Evolutionary conservation across 2,113 vertebrate species (phyloP).

Genomic region (Mus pahari): DNA sequence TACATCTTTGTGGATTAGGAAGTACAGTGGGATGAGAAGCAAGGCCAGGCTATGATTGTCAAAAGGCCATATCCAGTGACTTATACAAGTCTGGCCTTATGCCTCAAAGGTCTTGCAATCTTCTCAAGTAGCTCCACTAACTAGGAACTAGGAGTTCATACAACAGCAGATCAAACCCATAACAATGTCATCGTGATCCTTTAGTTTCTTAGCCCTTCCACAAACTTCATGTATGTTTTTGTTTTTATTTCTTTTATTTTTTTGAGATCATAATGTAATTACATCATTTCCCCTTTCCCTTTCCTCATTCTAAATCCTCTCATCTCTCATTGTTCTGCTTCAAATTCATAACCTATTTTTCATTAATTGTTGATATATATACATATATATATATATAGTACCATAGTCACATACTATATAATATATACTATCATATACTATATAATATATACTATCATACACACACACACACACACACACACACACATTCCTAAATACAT

Average conservation of each 20-base stretch:
- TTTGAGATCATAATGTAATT: background rate
- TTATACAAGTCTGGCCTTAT: background rate
- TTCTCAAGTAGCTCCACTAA: background rate
- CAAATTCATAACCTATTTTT: background rate
- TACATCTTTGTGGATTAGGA: background rate
- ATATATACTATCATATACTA: background rate
- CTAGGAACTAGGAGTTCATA: background rate
- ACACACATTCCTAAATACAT: background rate
- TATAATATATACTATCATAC: no score
- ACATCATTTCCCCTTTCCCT: background rate
- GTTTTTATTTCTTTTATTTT: background rate
- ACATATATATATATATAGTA: background rate
- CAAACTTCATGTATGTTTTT: background rate
- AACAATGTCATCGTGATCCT: background rate
- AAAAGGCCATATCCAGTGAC: background rate
- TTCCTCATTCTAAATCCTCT: background rate
- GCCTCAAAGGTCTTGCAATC: background rate
- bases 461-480: no score
- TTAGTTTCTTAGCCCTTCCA: background rate
- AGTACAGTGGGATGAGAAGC: background rate
- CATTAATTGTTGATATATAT: background rate
- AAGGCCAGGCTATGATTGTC: background rate
- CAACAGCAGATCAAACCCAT: background rate
- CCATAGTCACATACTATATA: background rate
- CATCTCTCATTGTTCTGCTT: background rate